These are phyloP conservation scores for Buceros bicornis DNA, from an alignment of 2,797 vertebrate genomes.

Conservation along the genomic window DNA sequence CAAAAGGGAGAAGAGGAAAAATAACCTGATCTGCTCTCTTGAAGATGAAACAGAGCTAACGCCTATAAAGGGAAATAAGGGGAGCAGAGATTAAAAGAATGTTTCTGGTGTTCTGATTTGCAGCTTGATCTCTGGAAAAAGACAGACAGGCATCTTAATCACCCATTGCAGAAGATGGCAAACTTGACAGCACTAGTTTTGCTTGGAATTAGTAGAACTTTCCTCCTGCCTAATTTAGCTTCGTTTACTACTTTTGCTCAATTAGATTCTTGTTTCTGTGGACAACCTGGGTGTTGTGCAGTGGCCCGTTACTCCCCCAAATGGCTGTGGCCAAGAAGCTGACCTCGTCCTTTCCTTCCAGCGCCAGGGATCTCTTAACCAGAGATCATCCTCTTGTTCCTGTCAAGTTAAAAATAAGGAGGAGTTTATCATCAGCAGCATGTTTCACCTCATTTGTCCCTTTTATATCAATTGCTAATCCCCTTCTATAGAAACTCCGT, in stretches of 20 bases:
- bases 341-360: background rate
- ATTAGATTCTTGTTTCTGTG: background rate
- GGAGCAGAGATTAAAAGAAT: conserved; percentile 8
- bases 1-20: background rate
- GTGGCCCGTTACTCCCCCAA: background rate
- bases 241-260: background rate
- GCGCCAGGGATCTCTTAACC: background rate
- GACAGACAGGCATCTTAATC: background rate
- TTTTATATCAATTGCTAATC: background rate
- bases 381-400: background rate
- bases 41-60: background rate
- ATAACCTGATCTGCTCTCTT: background rate
- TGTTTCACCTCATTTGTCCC: background rate
- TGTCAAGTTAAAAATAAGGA: background rate
- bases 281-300: background rate
- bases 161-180: background rate
- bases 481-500: background rate
- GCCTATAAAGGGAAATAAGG: background rate
- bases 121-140: background rate
- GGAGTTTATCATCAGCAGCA: background rate
- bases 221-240: background rate
- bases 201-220: background rate
- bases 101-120: conserved; percentile 4
- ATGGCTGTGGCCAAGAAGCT: background rate
- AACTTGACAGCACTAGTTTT: conserved; percentile 7